A percentile compares a stretch with the other conserved stretches of the same genome.
Conservation (phyloP, 2,888 invertebrate species). For the Amblyjoppa fuscipennis region DNA sequence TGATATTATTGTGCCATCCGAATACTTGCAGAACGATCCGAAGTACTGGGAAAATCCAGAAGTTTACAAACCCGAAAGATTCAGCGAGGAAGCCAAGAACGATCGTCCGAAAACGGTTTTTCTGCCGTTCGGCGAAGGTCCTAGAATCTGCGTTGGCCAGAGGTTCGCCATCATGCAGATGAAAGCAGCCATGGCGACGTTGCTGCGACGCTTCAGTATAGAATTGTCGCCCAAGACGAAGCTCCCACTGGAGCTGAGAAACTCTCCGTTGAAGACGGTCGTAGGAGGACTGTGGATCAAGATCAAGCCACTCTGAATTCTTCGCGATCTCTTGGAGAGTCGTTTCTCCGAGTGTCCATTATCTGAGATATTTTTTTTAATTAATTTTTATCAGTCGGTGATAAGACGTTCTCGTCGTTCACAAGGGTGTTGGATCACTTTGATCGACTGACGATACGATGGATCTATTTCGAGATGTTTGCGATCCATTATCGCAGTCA, state of each 20-base stretch:
- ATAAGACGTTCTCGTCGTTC: background rate
- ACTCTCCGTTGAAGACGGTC: conserved; percentile 18
- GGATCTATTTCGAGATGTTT: background rate
- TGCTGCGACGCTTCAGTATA: conserved; percentile 71
- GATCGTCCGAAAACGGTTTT: conserved; percentile 69
- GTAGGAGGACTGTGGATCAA: conserved; percentile 71
- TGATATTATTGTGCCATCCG: conserved; percentile 65
- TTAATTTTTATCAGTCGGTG: background rate
- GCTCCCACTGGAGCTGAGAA: conserved; percentile 69
- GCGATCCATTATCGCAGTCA: background rate
- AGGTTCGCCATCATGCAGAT: conserved; percentile 74
- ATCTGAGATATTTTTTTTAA: background rate
- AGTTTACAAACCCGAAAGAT: conserved; percentile 77
- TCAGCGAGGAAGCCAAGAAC: conserved; percentile 69
- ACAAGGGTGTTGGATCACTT: background rate
- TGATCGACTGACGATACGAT: background rate
- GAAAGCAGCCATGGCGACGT: conserved; percentile 68
- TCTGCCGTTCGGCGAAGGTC: conserved; percentile 79
- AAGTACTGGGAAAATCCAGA: conserved; percentile 74
- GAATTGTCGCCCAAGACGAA: conserved; percentile 72
- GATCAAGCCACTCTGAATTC: background rate
- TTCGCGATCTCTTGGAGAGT: background rate
- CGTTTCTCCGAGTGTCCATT: background rate
- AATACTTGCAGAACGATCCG: conserved; percentile 70
- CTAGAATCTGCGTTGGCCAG: conserved; percentile 78